Evolutionary conservation across 2,797 vertebrate species (phyloP), one percentile per base, ranked within the genome.

Genomic region (Darevskia mixta): DNA sequence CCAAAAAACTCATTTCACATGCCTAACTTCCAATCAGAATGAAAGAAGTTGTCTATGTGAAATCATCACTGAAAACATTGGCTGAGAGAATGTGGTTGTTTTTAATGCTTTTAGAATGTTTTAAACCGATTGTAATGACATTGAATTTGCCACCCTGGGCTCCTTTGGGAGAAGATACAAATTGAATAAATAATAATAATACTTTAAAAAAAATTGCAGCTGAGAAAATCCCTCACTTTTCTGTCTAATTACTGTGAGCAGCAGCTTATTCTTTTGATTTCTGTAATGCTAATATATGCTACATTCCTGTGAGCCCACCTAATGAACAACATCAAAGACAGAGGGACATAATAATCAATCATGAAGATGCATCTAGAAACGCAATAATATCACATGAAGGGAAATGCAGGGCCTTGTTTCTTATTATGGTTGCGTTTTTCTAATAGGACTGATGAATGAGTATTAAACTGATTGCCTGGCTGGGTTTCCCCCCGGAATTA

Each of bases 241-340:
- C 20, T 77, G 93, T 84, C 90, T 94, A 92, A 95, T 96, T 93
- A 93, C 86, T 93, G 81, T 86, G 85, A 94, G 84, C 71, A 91
- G 4, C 77, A 94, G 91, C 91, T 79, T 93, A 93, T 94, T 93
- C 82, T 45, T 85, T 88, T 87, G 90, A 86, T 89, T 95, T 85
- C 83, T 91, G 89, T 94, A 94, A 87, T 90, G 87, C 92, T 95
- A 93, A 96, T 96, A 94, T 90, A 87, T 77, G 23, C 90, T 91
- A 91, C 78, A 88, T 93, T 88, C 90, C 80, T 93, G 90, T 95
- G 90, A 85, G 89, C 75, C 86, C 9, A 0, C 88, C 90, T 96
- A 95, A 96, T 92, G 94, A 96, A 82, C 86, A 91, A 94, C 80
- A 89, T 88, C 91, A 87, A 91, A 93, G 91, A 81, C 23, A 79